Evolutionary conservation across 2,888 invertebrate genomes (phyloP).

Genomic region (Linnaemya tessellans): DNA sequence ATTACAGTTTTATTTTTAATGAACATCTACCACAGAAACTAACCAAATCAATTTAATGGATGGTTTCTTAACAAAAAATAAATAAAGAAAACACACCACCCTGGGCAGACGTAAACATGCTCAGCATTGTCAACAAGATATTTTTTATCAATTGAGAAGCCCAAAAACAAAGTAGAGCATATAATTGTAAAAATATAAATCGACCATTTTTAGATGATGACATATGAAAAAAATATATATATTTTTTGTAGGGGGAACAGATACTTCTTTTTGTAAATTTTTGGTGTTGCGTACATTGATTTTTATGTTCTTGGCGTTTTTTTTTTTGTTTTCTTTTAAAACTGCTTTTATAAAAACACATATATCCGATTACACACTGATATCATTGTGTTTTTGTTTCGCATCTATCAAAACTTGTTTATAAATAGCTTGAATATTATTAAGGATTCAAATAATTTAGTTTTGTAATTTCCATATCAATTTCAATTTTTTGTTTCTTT

Average conservation of each 20-base stretch:
- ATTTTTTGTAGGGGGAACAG: constrained; percentile 1
- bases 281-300: not conserved
- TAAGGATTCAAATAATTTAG: constrained; percentile 10
- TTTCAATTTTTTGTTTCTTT: constrained; percentile 1
- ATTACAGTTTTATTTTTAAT: constrained; percentile 14
- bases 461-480: constrained; percentile 41
- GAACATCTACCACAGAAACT: constrained; percentile 23
- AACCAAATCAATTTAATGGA: constrained; percentile 8
- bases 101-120: not conserved
- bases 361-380: constrained; percentile 20
- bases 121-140: constrained; percentile 5
- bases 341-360: not conserved
- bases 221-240: not conserved
- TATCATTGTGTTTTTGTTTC: not conserved
- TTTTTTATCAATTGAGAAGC: constrained; percentile 17
- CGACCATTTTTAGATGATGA: not conserved
- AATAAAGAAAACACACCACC: constrained; percentile 18
- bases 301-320: not conserved
- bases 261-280: not conserved
- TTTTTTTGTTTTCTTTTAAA: not conserved
- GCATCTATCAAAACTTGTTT: constrained; percentile 14
- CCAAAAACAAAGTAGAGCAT: constrained; percentile 9
- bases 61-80: not conserved
- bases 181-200: constrained; percentile 1
- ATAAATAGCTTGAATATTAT: not conserved